Evolutionary conservation across 2,888 invertebrate species (phyloP), one percentile per base, ranked within the genome.

Genomic region (Hetaerina titia): DNA sequence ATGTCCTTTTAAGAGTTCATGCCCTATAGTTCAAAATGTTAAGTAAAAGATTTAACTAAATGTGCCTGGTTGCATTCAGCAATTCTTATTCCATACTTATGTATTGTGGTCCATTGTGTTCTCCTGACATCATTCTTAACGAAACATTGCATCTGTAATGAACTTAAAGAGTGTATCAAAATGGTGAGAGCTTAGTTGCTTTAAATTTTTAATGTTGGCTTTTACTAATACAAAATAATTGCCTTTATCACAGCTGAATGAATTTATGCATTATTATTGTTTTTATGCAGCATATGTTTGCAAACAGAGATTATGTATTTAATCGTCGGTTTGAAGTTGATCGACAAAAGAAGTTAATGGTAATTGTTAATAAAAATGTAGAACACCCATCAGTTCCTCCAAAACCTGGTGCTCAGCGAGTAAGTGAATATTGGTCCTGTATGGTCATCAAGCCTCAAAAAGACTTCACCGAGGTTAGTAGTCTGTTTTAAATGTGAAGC

Each of bases 281-380:
- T 96, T 95, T 63, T 94, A 97, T 97, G 81, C 97, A 98, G 98
- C 97, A 98, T 96, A 96, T 99, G 95, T 99, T 99, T 96, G 97
- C 98, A 9, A 99, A 99, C 96, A 97, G 99, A 95, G 99, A 99
- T 96, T 99, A 99, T 96, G 98, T 99, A 0, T 99, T 98, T 96
- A 98, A 98, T 95, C 97, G 99, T 0, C 97, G 98, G 0, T 98
- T 98, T 95, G 95, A 96, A 69, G 96, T 98, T 45, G 97, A 98
- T 96, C 96, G 97, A n/a, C 96, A 97, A 1, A 97, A 97, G 22
- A 97, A 98, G 95, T 96, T 97, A 2, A 97, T 98, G 95, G 97
- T 98, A 74, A 97, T 98, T 94, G 97, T 98, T 94, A 98, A 98
- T 95, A 97, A 97, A 95, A 98, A 98, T 31, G 98, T 98, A 56